Base-by-base conservation (phyloP, 2,797 vertebrate genomes). In the Lepus oiostolus region DNA sequence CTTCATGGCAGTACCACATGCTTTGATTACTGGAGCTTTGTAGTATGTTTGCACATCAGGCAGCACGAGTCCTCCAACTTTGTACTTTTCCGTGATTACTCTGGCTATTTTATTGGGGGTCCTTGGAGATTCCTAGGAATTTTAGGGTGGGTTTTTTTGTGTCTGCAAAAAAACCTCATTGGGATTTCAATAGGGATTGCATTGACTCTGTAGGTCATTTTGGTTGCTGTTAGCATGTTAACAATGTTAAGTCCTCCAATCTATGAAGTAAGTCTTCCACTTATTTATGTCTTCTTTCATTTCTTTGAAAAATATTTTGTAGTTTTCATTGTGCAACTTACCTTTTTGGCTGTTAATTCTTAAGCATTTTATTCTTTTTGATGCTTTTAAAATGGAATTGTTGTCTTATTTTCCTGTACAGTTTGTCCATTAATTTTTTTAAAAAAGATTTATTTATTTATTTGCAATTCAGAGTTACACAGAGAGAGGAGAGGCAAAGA, bases 241-340 rank as follows among this genome's bases (percentile, higher is more conserved):
- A 71, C 30, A 85, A 62, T 67, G 2, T 68, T 70, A 58, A 11
- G 22, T 85, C 7, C 70, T 58, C 30, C 52, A 72, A 9, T 80
- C n/a, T 22, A 32, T 60, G 65, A 70, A 86, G 7, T 7, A 52
- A 63, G 1, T 19, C 67, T 86, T 72, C 24, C 42, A 54, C 28
- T 87, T 50, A 54, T 71, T 72, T 80, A 22, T 62, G 2, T 63
- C 30, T 80, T 82, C 77, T 86, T 80, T 81, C 50, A 81, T 72
- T 93, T 87, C 32, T 72, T 93, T 54, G 5, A 24, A 38, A 72
- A 87, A 74, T 81, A 63, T 88, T 67, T 63, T 9, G 47, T 42
- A 75, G 54, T 79, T 58, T 79, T 50, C 13, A 26, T 80, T 80
- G n/a, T 62, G 38, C n/a, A 77, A 10, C 19, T 38, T 8, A 24